phyloP scores from a whole-genome alignment of 2,797 vertebrate genomes.

The Calcarius lapponicus region DNA sequence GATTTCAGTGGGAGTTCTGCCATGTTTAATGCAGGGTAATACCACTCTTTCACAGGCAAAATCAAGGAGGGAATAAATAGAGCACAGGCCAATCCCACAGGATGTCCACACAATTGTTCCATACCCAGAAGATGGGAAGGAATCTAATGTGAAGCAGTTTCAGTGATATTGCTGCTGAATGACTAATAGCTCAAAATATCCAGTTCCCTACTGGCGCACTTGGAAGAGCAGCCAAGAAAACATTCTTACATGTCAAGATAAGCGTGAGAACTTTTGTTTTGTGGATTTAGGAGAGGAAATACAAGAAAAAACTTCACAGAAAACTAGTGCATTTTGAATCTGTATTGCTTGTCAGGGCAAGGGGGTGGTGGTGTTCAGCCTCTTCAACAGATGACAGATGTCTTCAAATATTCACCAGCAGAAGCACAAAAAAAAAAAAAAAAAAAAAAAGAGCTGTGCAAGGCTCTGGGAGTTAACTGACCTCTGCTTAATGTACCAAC shows the following conservation, averaged over 20 bases:
- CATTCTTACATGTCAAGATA: not conserved
- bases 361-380: not conserved
- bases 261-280: not conserved
- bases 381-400: not conserved
- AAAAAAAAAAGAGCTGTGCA: not conserved
- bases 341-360: not conserved
- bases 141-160: not conserved
- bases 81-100: slow-evolving; percentile 35
- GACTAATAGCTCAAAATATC: not conserved
- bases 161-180: not conserved
- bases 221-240: slow-evolving; percentile 11
- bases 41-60: not conserved
- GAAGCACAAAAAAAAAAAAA: not conserved
- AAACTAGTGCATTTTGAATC: not conserved
- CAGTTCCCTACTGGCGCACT: not conserved
- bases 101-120: not conserved
- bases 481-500: not conserved
- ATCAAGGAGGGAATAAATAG: not conserved
- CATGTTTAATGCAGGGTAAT: not conserved
- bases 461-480: not conserved
- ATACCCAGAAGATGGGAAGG: not conserved
- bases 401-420: not conserved
- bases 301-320: not conserved
- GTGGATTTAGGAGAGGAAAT: not conserved
- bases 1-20: not conserved